phyloP scores from a whole-genome alignment of 2,888 invertebrate genomes.

The Ennomos quercinarius region DNA sequence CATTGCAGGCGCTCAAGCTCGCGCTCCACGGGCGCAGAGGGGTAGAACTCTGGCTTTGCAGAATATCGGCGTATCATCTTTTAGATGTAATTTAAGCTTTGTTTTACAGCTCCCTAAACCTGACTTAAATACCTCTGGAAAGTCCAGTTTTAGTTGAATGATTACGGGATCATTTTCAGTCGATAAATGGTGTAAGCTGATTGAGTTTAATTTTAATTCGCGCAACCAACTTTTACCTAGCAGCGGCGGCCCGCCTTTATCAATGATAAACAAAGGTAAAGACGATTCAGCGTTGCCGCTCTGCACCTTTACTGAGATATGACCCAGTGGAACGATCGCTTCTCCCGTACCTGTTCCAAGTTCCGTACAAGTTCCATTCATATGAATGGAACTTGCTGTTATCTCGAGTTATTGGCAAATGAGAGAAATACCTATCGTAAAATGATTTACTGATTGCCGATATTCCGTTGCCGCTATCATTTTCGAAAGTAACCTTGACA shows the following conservation, averaged over 20 bases:
- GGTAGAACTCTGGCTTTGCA: slow-evolving; percentile 29
- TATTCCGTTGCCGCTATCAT: too few species aligned
- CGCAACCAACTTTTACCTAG: slow-evolving; percentile 36
- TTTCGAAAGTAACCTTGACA: too few species aligned
- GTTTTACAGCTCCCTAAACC: slow-evolving; percentile 33
- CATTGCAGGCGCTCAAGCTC: slow-evolving; percentile 36
- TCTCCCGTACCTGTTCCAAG: too few species aligned
- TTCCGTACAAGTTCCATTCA: too few species aligned
- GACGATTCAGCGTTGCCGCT: too few species aligned
- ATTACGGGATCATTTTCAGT: too few species aligned
- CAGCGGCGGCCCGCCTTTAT: slow-evolving; percentile 28
- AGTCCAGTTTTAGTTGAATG: slow-evolving; percentile 28
- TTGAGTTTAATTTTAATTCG: slow-evolving; percentile 29
- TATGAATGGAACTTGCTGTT: too few species aligned
- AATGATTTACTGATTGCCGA: too few species aligned
- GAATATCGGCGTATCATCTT: slow-evolving; percentile 29
- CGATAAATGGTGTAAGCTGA: slow-evolving; percentile 4
- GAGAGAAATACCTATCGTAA: too few species aligned
- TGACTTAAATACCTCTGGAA: slow-evolving; percentile 31
- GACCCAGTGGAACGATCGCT: too few species aligned
- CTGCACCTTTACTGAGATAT: too few species aligned
- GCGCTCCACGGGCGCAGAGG: slow-evolving; percentile 30
- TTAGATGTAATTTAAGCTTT: slow-evolving; percentile 27
- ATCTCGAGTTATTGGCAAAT: too few species aligned
- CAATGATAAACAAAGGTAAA: slow-evolving; percentile 30